Conservation (phyloP, 2,797 vertebrate species). For the Pterois miles region DNA sequence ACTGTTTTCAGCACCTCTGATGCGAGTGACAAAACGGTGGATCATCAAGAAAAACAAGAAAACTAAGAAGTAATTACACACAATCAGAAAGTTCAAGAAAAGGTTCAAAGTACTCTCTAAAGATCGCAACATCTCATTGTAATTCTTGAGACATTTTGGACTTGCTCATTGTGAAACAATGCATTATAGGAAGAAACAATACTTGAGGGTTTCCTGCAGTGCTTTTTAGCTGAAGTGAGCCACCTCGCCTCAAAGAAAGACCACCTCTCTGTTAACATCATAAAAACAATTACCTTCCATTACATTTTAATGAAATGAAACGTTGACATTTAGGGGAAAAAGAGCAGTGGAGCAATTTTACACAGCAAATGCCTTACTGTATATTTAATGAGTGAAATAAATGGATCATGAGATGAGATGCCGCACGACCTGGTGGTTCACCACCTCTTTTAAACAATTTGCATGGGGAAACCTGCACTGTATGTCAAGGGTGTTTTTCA, state of each 20-base stretch:
- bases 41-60: neutral
- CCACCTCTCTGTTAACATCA: neutral
- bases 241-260: neutral
- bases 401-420: neutral
- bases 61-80: neutral
- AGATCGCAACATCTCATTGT: neutral
- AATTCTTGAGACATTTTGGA: neutral
- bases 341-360: neutral
- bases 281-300: neutral
- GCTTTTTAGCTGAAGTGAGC: neutral
- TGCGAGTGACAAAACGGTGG: neutral
- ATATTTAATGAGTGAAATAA: neutral
- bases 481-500: conserved; percentile 11
- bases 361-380: neutral
- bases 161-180: neutral
- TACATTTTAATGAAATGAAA: neutral
- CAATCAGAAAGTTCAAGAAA: neutral
- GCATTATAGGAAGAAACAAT: neutral
- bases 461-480: neutral
- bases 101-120: neutral
- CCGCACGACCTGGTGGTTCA: neutral
- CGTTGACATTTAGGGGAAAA: neutral
- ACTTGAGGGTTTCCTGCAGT: neutral
- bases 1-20: neutral
- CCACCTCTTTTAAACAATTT: conserved; percentile 1